Percentiles rank a stretch among this genome's conserved stretches.
phyloP scores from a whole-genome alignment of 2,888 invertebrate genomes.

The Lepetodrilus schrolli region DNA sequence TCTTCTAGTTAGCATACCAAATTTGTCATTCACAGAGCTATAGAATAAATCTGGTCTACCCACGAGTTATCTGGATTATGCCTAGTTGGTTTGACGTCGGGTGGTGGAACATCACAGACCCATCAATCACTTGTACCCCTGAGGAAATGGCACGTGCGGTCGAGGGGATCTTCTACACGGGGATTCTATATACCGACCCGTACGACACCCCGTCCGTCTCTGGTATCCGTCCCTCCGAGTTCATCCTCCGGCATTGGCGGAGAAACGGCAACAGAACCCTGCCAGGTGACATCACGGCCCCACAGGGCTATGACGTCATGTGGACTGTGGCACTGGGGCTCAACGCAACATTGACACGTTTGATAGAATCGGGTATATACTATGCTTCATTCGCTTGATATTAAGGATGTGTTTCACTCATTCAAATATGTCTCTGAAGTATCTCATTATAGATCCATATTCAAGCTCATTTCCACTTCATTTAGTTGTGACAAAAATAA shows the following conservation, averaged over 20 bases:
- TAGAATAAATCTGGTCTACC: slow-evolving; percentile 1
- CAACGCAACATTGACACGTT: slow-evolving; percentile 35
- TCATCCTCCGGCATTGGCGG: not conserved
- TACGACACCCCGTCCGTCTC: not conserved
- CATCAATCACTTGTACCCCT: not conserved
- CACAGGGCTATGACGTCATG: slow-evolving; percentile 41
- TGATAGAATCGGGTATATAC: slow-evolving; percentile 23
- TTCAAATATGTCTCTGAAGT: too few relatives aligned
- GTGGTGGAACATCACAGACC: slow-evolving; percentile 6
- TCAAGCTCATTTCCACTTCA: too few relatives aligned
- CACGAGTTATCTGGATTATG: slow-evolving; percentile 26
- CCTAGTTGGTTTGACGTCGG: slow-evolving; percentile 9
- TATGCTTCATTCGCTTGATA: not conserved
- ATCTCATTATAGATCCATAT: not conserved
- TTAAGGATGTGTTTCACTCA: too few relatives aligned
- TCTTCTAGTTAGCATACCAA: too few relatives aligned
- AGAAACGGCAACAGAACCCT: not conserved
- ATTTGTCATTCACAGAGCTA: slow-evolving; percentile 5
- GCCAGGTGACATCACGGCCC: not conserved
- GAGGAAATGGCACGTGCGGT: slow-evolving; percentile 4
- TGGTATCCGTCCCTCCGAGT: not conserved
- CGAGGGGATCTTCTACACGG: slow-evolving; percentile 11
- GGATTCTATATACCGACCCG: not conserved
- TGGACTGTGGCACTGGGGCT: slow-evolving; percentile 47
- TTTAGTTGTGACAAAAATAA: too few relatives aligned